These are phyloP conservation scores for Lontra canadensis DNA, from an alignment of 2,113 vertebrate genomes.

Conservation along the genomic window DNA sequence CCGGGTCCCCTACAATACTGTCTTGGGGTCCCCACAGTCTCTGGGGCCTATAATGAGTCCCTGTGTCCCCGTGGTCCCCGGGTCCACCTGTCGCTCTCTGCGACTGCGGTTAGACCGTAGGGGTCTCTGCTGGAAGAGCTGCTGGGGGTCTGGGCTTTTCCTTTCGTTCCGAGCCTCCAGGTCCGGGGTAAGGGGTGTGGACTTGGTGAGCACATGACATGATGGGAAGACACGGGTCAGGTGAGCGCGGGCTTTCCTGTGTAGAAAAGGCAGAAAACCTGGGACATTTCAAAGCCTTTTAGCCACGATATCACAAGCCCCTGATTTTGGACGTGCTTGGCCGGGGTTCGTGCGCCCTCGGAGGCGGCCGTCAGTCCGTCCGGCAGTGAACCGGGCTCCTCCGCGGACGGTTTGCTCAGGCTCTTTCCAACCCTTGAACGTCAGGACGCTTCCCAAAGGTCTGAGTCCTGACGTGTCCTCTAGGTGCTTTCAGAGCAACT, in stretches of 20 bases:
- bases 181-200: rapidly evolving
- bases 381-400: not conserved
- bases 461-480: not conserved
- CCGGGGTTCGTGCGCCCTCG: too few species aligned
- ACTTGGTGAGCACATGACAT: not conserved
- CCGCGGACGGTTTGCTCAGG: rapidly evolving
- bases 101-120: not conserved
- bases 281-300: not conserved
- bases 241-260: not conserved
- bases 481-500: not conserved
- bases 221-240: rapidly evolving
- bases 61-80: not conserved
- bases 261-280: too few species aligned
- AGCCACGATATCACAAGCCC: not conserved
- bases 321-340: not conserved
- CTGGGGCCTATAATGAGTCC: not conserved
- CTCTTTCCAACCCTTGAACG: not conserved
- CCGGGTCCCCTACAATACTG: too few species aligned
- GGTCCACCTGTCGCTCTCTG: not conserved
- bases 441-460: not conserved
- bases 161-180: rapidly evolving
- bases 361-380: rapidly evolving
- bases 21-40: too few species aligned
- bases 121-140: not conserved
- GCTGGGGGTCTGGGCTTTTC: not conserved